Evolutionary conservation across 2,113 vertebrate species (phyloP).

Genomic region (Cervus canadensis): DNA sequence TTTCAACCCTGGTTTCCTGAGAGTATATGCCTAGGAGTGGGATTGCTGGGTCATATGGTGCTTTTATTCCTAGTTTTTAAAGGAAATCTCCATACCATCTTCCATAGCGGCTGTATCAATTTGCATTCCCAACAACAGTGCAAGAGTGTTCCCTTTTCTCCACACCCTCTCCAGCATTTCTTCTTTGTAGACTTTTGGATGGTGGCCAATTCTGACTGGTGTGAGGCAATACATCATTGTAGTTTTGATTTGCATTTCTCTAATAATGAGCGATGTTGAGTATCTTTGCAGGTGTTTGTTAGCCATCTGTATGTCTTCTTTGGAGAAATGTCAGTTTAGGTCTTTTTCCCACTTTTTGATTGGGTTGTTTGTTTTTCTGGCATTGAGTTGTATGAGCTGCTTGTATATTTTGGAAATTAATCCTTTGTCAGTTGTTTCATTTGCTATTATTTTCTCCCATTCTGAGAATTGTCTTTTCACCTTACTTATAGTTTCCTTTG

Average conservation of each 20-base stretch:
- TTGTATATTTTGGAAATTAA: neutral
- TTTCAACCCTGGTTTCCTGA: neutral
- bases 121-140: neutral
- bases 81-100: neutral
- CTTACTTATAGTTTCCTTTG: neutral
- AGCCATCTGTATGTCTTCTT: neutral
- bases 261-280: neutral
- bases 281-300: neutral
- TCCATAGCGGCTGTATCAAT: neutral
- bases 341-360: neutral
- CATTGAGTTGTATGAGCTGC: neutral
- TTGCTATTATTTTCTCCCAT: neutral
- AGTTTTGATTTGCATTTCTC: neutral
- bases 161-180: neutral
- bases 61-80: neutral
- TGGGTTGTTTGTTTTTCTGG: neutral
- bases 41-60: neutral
- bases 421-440: neutral
- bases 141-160: neutral
- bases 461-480: neutral
- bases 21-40: neutral
- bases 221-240: fast-evolving
- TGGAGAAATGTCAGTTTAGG: neutral
- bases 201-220: neutral
- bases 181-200: neutral